phyloP scores from a whole-genome alignment of 1,140 invertebrate species.

The Zaprionus ornatus region DNA sequence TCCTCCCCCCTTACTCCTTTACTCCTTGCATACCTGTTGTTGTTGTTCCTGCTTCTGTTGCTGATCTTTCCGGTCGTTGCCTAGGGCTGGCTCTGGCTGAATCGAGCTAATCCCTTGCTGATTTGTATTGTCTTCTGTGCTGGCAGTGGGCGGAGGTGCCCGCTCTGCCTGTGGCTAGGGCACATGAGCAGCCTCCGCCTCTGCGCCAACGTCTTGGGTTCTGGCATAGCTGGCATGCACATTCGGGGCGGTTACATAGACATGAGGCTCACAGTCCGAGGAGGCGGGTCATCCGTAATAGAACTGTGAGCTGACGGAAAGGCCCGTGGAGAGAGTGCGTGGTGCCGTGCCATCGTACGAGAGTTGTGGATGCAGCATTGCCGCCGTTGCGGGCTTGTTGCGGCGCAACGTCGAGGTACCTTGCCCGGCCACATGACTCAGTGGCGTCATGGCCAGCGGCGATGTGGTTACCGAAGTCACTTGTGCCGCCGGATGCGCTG shows the following conservation, averaged over 20 bases:
- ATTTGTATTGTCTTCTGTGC: conserved; percentile 55
- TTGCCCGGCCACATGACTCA: conserved; percentile 40
- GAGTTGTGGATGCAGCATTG: conserved; percentile 62
- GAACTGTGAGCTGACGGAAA: conserved; percentile 75
- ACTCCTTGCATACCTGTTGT: conserved; percentile 10
- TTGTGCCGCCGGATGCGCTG: conserved; percentile 52
- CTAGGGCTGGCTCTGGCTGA: not conserved
- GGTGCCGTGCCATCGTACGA: conserved; percentile 80
- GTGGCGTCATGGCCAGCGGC: conserved; percentile 39
- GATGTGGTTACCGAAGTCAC: conserved; percentile 28
- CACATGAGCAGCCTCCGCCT: not conserved
- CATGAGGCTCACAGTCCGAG: conserved; percentile 51
- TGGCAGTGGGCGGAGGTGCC: conserved; percentile 1
- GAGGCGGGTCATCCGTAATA: conserved; percentile 81
- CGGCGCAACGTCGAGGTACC: conserved; percentile 64
- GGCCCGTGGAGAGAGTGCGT: conserved; percentile 74
- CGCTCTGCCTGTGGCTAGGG: conserved; percentile 39
- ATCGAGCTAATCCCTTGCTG: conserved; percentile 10
- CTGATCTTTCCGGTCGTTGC: conserved; percentile 5
- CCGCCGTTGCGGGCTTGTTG: conserved; percentile 41
- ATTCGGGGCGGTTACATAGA: conserved; percentile 40
- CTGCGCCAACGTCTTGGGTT: not conserved
- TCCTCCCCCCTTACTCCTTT: not conserved
- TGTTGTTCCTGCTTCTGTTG: not conserved
- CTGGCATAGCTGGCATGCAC: conserved; percentile 6